Percentiles rank a stretch among this genome's conserved stretches.
Conservation (phyloP, 2,797 vertebrate species). For the Heliangelus exortis region DNA sequence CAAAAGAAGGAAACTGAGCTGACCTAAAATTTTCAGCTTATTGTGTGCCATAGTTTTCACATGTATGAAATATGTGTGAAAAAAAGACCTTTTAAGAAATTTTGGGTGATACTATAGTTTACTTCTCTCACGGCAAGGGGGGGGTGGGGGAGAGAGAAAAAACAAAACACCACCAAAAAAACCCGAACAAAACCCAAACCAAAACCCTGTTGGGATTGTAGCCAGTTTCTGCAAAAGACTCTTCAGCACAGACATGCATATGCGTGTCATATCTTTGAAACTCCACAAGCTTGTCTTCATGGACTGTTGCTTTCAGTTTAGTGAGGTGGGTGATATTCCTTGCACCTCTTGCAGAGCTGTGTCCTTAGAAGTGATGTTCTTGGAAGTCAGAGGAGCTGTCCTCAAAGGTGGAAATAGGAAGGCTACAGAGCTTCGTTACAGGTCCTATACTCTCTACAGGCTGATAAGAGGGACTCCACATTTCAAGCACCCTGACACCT, state of each 20-base stretch:
- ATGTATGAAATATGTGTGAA: not conserved
- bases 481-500: not conserved
- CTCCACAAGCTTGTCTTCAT: accelerated
- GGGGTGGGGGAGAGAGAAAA: no score
- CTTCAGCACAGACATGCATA: accelerated
- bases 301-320: not conserved
- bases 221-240: not conserved
- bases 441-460: not conserved
- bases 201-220: not conserved
- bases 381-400: not conserved
- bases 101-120: not conserved
- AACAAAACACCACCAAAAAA: no score
- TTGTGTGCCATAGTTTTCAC: not conserved
- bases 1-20: not conserved
- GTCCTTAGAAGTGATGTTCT: not conserved
- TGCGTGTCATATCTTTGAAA: not conserved
- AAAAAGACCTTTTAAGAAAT: not conserved
- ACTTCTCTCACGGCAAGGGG: accelerated
- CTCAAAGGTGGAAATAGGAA: not conserved
- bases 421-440: not conserved
- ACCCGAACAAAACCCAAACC: no score
- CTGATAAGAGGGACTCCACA: not conserved
- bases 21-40: not conserved
- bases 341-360: not conserved
- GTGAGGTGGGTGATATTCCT: accelerated